Evolutionary conservation across 2,113 vertebrate genomes (phyloP).

Genomic region (Triplophysa rosa): DNA sequence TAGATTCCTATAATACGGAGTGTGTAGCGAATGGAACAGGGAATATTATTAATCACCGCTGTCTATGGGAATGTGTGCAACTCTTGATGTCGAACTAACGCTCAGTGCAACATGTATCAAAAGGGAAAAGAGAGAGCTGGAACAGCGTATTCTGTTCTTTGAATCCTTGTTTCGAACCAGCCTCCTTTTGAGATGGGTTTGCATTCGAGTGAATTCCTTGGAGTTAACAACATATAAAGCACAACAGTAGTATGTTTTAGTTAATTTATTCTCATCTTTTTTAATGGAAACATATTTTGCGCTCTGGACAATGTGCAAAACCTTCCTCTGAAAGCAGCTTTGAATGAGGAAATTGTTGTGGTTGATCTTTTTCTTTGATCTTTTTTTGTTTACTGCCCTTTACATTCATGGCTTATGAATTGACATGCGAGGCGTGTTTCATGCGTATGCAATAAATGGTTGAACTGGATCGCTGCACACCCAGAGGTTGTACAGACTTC

Average conservation of each 20-base stretch:
- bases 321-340: constrained; percentile 73
- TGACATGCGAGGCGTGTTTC: constrained; percentile 61
- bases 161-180: constrained; percentile 38
- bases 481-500: constrained; percentile 86
- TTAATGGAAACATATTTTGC: constrained; percentile 43
- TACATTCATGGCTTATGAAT: constrained; percentile 5
- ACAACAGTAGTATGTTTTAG: constrained; percentile 64
- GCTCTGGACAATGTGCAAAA: constrained; percentile 65
- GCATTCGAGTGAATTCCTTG: constrained; percentile 53
- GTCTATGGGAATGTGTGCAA: constrained; percentile 69
- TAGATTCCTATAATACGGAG: constrained; percentile 49
- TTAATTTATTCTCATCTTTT: constrained; percentile 55
- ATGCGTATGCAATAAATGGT: constrained; percentile 98
- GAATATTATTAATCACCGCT: constrained; percentile 51
- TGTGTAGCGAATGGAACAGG: constrained; percentile 38
- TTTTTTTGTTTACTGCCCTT: constrained; percentile 1
- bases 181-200: constrained; percentile 33
- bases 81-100: constrained; percentile 57
- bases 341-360: constrained; percentile 64
- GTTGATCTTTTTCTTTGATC: constrained; percentile 40
- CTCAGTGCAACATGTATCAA: constrained; percentile 55
- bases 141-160: constrained; percentile 47
- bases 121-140: constrained; percentile 53
- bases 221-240: constrained; percentile 68
- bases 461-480: constrained; percentile 84